Evolutionary conservation across 2,113 vertebrate species (phyloP).

Genomic region (Zosterops hypoxanthus): DNA sequence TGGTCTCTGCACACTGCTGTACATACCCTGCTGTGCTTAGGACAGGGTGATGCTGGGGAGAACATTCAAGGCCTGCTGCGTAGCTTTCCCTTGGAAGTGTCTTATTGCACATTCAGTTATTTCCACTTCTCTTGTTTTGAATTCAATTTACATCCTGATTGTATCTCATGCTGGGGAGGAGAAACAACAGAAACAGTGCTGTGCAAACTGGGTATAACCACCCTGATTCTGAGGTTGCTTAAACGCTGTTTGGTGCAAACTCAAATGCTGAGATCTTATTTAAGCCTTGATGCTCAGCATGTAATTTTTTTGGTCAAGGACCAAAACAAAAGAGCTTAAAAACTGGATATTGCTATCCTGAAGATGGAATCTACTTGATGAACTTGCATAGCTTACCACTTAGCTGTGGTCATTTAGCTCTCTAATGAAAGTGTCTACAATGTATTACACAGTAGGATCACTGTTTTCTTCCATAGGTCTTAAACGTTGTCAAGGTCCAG

Average conservation of each 20-base stretch:
- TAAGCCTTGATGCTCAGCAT: background rate
- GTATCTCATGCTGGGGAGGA: background rate
- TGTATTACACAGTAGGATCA: background rate
- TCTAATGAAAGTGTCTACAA: background rate
- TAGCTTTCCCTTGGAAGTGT: background rate
- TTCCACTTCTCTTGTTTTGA: background rate
- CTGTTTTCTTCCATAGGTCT: background rate
- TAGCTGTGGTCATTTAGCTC: background rate
- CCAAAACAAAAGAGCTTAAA: background rate
- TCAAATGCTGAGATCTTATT: background rate
- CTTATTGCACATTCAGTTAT: background rate
- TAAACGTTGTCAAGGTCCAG: background rate
- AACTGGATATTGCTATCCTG: background rate
- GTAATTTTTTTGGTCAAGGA: background rate
- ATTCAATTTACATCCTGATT: background rate
- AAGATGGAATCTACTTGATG: background rate
- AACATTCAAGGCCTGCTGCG: background rate
- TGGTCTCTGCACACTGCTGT: constrained; percentile 12
- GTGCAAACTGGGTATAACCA: background rate
- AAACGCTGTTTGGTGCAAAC: background rate
- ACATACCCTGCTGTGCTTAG: constrained; percentile 1
- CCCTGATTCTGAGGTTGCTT: background rate
- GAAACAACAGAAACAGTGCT: background rate
- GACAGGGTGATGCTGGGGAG: constrained; percentile 22
- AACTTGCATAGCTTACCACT: background rate